Percentiles rank a stretch among this genome's conserved stretches.
Evolutionary conservation across 2,113 vertebrate species (phyloP).

Genomic region (Coreoperca whiteheadi): DNA sequence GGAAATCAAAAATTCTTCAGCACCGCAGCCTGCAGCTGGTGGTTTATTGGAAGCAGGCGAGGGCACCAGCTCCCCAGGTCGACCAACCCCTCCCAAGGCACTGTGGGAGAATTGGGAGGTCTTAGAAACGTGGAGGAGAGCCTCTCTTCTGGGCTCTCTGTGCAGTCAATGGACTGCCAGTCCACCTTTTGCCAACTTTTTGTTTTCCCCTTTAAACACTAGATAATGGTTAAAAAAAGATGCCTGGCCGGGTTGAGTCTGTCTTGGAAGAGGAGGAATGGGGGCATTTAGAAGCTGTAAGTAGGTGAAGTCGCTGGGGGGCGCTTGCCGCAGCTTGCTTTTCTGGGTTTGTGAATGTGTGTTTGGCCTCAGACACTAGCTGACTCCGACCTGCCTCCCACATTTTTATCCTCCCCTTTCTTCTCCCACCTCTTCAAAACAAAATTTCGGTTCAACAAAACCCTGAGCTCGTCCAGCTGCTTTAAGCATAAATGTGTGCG

Average conservation of each 20-base stretch:
- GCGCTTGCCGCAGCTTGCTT: conserved; percentile 52
- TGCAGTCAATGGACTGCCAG: conserved; percentile 7
- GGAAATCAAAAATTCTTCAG: conserved; percentile 80
- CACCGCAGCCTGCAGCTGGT: conserved; percentile 75
- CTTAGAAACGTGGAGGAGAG: conserved; percentile 17
- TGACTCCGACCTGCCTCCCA: conserved; percentile 24
- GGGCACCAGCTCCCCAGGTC: conserved; percentile 71
- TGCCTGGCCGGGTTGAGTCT: conserved; percentile 1
- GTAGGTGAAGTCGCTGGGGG: conserved; percentile 30
- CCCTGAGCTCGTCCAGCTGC: conserved; percentile 52
- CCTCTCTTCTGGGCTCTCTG: conserved; percentile 1
- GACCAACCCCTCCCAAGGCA: conserved; percentile 57
- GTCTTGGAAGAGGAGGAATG: conserved; percentile 19
- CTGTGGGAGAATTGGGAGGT: conserved; percentile 66
- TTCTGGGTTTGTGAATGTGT: conserved; percentile 17
- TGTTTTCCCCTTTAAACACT: conserved; percentile 49
- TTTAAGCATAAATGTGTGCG: conserved; percentile 21
- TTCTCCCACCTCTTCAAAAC: conserved; percentile 26
- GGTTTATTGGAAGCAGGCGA: conserved; percentile 80
- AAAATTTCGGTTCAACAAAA: conserved; percentile 39
- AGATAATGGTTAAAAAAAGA: conserved; percentile 23
- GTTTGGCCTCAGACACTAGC: conserved; percentile 30
- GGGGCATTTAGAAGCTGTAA: neutral
- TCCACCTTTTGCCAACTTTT: conserved; percentile 20
- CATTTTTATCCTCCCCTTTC: conserved; percentile 2